phyloP scores from a whole-genome alignment of 2,113 vertebrate genomes.

The Lates calcarifer region DNA sequence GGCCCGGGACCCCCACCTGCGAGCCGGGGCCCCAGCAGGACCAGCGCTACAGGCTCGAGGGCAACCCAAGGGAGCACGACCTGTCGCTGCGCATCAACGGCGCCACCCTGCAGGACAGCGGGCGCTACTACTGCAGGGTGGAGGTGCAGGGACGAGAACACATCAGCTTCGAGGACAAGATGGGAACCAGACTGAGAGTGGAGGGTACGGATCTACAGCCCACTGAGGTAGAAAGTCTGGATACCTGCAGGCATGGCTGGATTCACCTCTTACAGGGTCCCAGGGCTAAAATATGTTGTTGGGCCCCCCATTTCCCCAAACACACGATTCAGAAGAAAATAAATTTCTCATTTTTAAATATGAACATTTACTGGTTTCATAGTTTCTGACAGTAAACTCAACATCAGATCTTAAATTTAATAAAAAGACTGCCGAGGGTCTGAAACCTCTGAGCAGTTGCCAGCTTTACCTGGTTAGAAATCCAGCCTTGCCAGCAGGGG shows the following conservation, averaged over 20 bases:
- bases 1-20: constrained; percentile 84
- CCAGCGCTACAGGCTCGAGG: constrained; percentile 91
- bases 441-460: no score
- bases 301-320: no score
- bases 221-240: no score
- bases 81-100: constrained; percentile 91
- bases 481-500: background rate
- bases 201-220: constrained; percentile 80
- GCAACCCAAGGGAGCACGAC: constrained; percentile 90
- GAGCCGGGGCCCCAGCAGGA: constrained; percentile 86
- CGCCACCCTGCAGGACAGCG: constrained; percentile 87
- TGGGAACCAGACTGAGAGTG: constrained; percentile 89
- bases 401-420: no score
- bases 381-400: no score
- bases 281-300: no score
- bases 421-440: no score
- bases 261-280: no score
- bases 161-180: constrained; percentile 90
- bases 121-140: constrained; percentile 92
- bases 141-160: constrained; percentile 88
- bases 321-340: no score
- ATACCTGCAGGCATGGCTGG: background rate
- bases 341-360: no score
- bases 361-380: no score
- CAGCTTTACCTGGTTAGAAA: no score